Evolutionary conservation across 2,113 vertebrate species (phyloP), one percentile per base, ranked within the genome.

Genomic region (Mionectes macconnelli): DNA sequence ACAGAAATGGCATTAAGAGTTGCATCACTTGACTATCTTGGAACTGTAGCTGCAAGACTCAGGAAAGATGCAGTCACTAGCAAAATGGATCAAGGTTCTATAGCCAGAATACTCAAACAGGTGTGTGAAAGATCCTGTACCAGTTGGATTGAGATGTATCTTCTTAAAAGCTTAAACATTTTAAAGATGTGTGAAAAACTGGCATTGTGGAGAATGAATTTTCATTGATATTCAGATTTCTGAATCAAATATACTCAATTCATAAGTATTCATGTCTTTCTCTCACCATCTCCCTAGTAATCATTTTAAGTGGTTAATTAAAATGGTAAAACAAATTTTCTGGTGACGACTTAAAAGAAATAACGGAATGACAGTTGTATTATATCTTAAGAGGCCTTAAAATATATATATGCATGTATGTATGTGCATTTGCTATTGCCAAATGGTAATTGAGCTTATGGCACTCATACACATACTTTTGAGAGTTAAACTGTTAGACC

Each of bases 1-100:
- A 99, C 99, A 67, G 99, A 99, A 96, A 99, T 99, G 99, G 99
- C 99, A 74, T 98, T 99, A 93, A 98, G 99, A 97, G 99, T 99
- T 80, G 99, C 99, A 24, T 99, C 99, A 23, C 98, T 99, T 94
- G 99, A 99, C 97, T 99, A 99, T 95, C 98, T 99, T 96, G 99
- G 99, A 96, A 99, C 99, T 37, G 99, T 99, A 79, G 99, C 99
- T 14, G 99, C 99, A 40, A 98, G 99, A 82, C 96, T 99, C 1
- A 98, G 99, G 90, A 99, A 99, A 96, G 99, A 99, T 63, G 99
- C 99, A 5, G 99, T 99, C 86, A 99, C 99, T 94, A 99, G 99
- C 98, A 99, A 98, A 97, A 99, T 99, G 99, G 99, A 99, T 97
- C 99, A 99, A 98, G 98, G 98, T 52, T 99, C 99, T 87, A 99